Percentiles rank a stretch among this genome's conserved stretches.
Conservation (phyloP, 2,797 vertebrate genomes). For the Mus spretus region DNA sequence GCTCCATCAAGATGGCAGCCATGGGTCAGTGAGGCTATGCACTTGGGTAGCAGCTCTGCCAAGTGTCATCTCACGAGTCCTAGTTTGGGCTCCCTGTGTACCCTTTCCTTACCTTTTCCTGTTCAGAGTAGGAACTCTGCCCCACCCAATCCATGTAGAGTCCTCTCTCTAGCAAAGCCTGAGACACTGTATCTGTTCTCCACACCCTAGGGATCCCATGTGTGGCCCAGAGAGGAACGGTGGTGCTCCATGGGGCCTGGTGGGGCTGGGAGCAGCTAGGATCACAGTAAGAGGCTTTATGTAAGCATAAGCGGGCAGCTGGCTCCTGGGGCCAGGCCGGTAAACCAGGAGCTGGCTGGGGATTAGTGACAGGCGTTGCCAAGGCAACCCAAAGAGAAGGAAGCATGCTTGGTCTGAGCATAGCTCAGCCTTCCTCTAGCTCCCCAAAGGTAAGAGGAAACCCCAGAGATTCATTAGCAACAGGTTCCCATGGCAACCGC, state of each 20-base stretch:
- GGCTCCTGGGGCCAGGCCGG: constrained; percentile 59
- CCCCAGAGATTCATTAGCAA: constrained; percentile 93
- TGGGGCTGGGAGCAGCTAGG: neutral
- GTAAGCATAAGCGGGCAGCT: constrained; percentile 21
- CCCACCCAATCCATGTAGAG: neutral
- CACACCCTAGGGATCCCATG: neutral
- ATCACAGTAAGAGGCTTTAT: constrained; percentile 32
- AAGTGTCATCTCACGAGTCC: neutral
- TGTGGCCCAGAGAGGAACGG: neutral
- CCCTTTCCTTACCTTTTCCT: neutral
- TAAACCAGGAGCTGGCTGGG: constrained; percentile 81
- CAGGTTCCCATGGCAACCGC: constrained; percentile 90
- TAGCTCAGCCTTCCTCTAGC: constrained; percentile 70
- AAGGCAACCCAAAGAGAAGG: constrained; percentile 88
- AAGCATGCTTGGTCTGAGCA: constrained; percentile 77
- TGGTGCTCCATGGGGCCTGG: neutral
- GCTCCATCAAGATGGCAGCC: neutral
- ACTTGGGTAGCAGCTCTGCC: neutral
- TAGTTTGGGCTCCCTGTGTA: neutral
- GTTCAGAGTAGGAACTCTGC: neutral
- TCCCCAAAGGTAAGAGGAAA: constrained; percentile 90
- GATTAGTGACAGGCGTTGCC: constrained; percentile 89
- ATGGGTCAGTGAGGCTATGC: neutral
- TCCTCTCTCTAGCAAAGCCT: neutral
- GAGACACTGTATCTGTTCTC: neutral